Evolutionary conservation across 2,113 vertebrate species (phyloP).

Genomic region (Periophthalmodon schlosseri): DNA sequence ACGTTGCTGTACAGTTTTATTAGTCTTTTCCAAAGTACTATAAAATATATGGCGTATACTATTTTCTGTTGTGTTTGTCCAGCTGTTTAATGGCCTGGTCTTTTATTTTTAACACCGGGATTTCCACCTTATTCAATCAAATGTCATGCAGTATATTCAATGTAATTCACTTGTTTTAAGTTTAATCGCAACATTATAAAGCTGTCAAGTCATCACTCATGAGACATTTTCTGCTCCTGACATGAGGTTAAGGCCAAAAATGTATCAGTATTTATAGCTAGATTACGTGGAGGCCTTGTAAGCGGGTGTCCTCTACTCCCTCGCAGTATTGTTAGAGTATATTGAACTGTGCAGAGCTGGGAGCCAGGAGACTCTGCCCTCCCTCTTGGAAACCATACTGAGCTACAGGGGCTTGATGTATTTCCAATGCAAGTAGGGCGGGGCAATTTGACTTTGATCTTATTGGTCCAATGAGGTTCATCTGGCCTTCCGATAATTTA

Average conservation of each 20-base stretch:
- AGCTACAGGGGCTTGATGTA: not conserved
- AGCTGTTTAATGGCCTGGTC: constrained; percentile 2
- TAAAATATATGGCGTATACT: constrained; percentile 16
- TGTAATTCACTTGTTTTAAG: constrained; percentile 46
- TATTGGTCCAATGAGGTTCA: too few relatives aligned
- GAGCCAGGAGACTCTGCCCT: not conserved
- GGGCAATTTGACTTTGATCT: too few relatives aligned
- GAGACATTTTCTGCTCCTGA: constrained; percentile 23
- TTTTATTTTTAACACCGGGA: constrained; percentile 23
- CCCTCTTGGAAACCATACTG: not conserved
- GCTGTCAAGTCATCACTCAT: constrained; percentile 41
- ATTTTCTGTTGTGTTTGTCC: constrained; percentile 10
- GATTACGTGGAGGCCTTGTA: constrained; percentile 43
- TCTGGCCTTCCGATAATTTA: too few relatives aligned
- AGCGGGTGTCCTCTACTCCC: constrained; percentile 46
- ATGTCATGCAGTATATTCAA: not conserved
- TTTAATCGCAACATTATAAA: constrained; percentile 50
- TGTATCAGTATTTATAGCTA: constrained; percentile 42
- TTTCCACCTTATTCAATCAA: constrained; percentile 24
- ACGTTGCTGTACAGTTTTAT: constrained; percentile 54
- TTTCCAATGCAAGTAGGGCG: too few relatives aligned
- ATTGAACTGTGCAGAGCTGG: constrained; percentile 17
- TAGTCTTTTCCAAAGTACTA: constrained; percentile 31
- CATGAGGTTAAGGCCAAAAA: constrained; percentile 1
- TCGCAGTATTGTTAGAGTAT: constrained; percentile 11